Evolutionary conservation across 2,797 vertebrate species (phyloP), one percentile per base, ranked within the genome.

Genomic region (Choloepus didactylus): DNA sequence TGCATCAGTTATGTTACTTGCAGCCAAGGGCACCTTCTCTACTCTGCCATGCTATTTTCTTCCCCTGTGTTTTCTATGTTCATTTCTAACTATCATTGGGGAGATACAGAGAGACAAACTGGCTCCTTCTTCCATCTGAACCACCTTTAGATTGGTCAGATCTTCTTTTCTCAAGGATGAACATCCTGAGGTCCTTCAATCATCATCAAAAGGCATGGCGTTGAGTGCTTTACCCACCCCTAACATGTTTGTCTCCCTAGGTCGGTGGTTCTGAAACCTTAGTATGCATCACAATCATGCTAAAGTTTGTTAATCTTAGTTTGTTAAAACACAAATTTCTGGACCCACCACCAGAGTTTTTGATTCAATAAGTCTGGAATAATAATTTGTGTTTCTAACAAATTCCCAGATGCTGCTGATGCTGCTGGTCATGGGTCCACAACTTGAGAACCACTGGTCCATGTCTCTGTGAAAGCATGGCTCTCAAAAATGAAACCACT

Each of bases 341-440:
- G 76, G 84, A n/a, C 44, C 38, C 23, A 38, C 11, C 27, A 8
- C 27, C 41, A 76, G 59, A 75, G 54, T 75, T 64, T 87, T 72
- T 87, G 59, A 35, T 51, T 72, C 23, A 49, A 29, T 4, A 69
- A 35, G 25, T 41, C 69, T 51, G 35, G 81, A 77, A 23, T 27
- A 38, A 8, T 59, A 89, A 73, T 70, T 51, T 90, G 51, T n/a
- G 59, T 92, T 95, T 95, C 67, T 87, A 84, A 90, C 66, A 93
- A 56, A 79, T 79, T 21, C 38, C 44, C 44, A 18, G 18, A 19
- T 14, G 11, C 0, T 41, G 66, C 64, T 82, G 62, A 62, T 75
- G 64, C 38, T 64, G 81, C 70, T 92, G 38, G 31, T 23, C 38
- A 75, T 51, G 51, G 49, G 21, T 83, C 25, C 41, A 76, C 64